phyloP scores from a whole-genome alignment of 2,888 invertebrate genomes.

The Nemurella pictetii region DNA sequence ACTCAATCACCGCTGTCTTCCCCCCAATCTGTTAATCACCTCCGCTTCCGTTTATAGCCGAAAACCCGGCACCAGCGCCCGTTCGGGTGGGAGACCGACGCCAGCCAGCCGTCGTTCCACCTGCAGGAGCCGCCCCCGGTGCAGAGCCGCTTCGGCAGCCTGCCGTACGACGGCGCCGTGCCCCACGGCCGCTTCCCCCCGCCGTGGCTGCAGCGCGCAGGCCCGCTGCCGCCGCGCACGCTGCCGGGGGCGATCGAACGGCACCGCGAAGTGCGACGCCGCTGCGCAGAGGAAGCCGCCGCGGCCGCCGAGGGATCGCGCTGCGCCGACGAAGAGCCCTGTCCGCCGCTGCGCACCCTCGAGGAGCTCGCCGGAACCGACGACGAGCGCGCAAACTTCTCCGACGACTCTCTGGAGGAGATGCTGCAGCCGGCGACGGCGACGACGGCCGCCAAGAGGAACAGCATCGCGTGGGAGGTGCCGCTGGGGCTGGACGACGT shows the following conservation, averaged over 20 bases:
- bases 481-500: conserved; percentile 66
- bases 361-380: conserved; percentile 43
- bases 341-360: conserved; percentile 49
- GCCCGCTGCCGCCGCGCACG: conserved; percentile 65
- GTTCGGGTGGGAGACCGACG: conserved; percentile 69
- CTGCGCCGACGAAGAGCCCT: conserved; percentile 48
- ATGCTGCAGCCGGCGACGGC: conserved; percentile 65
- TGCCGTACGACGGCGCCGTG: conserved; percentile 61
- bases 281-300: conserved; percentile 50
- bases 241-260: conserved; percentile 72
- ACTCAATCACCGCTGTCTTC: neutral
- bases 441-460: conserved; percentile 63
- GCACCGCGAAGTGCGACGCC: conserved; percentile 77
- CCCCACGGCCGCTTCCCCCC: conserved; percentile 51
- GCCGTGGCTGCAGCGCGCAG: conserved; percentile 50
- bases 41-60: conserved; percentile 55
- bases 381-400: conserved; percentile 65
- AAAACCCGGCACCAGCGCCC: conserved; percentile 76
- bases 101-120: conserved; percentile 49
- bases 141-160: conserved; percentile 62
- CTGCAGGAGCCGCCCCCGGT: conserved; percentile 61
- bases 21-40: neutral
- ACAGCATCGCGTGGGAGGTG: conserved; percentile 87
- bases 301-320: conserved; percentile 47
- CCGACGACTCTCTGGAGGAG: conserved; percentile 83